Conservation (phyloP, 92 coral and sea anemone species). For the Muricea muricata region DNA sequence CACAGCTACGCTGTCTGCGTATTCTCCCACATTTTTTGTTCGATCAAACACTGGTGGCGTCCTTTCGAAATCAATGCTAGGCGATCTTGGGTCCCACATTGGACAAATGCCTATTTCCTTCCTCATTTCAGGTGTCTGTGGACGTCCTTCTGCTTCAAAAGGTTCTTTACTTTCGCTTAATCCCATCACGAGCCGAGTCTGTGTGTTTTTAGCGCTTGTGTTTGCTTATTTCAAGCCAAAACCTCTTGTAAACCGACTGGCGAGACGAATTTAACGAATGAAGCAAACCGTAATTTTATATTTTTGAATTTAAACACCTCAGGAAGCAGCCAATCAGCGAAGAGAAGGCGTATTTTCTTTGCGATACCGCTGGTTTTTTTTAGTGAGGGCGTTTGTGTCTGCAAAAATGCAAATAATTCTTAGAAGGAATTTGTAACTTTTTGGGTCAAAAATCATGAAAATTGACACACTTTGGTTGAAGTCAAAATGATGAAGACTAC, state of each 20-base stretch:
- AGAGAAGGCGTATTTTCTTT: not conserved
- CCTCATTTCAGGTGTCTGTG: constrained; percentile 69
- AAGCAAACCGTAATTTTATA: constrained; percentile 15
- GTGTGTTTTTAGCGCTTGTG: not conserved
- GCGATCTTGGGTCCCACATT: constrained; percentile 86
- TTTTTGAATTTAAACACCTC: constrained; percentile 55
- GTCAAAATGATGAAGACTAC: not conserved
- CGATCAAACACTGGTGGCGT: constrained; percentile 85
- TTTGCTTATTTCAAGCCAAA: not conserved
- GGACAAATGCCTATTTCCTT: constrained; percentile 57
- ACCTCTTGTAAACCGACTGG: not conserved
- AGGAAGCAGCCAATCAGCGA: constrained; percentile 45
- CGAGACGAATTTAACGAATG: not conserved
- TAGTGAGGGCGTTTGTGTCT: not conserved
- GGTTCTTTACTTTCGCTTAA: constrained; percentile 86
- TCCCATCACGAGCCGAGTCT: constrained; percentile 68
- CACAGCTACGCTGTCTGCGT: constrained; percentile 50
- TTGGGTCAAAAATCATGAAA: not conserved
- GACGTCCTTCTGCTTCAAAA: constrained; percentile 73
- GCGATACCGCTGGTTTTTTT: constrained; percentile 23
- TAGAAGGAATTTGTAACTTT: not conserved
- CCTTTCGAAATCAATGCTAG: constrained; percentile 68
- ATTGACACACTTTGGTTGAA: not conserved
- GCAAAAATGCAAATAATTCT: not conserved
- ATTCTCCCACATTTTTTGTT: constrained; percentile 76